These are phyloP conservation scores for Myotis yumanensis DNA, from an alignment of 2,113 vertebrate species.

Conservation along the genomic window DNA sequence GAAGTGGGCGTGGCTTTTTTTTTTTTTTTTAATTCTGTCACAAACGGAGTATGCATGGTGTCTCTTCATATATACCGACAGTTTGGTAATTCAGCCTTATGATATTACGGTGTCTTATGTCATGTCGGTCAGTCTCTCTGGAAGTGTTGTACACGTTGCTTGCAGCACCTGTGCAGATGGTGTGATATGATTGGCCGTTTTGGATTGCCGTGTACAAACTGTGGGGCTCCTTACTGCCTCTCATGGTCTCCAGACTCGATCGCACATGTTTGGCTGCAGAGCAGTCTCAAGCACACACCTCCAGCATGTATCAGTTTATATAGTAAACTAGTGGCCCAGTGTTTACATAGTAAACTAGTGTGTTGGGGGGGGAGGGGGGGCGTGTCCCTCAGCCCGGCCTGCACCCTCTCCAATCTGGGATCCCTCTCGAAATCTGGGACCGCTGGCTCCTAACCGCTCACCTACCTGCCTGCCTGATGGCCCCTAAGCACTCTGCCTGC, in stretches of 20 bases:
- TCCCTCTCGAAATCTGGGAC: too few species aligned
- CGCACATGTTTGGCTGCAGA: background rate
- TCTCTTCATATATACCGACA: background rate
- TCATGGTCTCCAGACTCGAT: background rate
- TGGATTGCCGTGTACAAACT: background rate
- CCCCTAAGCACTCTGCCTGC: too few species aligned
- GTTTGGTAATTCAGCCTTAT: background rate
- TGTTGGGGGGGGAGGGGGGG: too few species aligned
- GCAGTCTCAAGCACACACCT: background rate
- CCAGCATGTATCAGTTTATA: fast-evolving
- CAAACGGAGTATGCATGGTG: background rate
- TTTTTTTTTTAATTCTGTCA: background rate
- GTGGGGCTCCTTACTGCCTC: background rate
- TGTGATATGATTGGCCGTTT: fast-evolving
- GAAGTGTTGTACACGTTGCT: background rate
- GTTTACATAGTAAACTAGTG: too few species aligned
- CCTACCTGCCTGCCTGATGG: too few species aligned
- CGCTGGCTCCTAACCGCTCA: too few species aligned
- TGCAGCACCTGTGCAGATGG: background rate
- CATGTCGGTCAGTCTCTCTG: background rate
- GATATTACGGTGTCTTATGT: fast-evolving
- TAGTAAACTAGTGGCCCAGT: too few species aligned
- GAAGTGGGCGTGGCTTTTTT: background rate
- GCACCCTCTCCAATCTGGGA: too few species aligned
- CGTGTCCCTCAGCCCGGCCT: too few species aligned